phyloP scores from a whole-genome alignment of 2,888 invertebrate species.

The Tetranychus truncatus region DNA sequence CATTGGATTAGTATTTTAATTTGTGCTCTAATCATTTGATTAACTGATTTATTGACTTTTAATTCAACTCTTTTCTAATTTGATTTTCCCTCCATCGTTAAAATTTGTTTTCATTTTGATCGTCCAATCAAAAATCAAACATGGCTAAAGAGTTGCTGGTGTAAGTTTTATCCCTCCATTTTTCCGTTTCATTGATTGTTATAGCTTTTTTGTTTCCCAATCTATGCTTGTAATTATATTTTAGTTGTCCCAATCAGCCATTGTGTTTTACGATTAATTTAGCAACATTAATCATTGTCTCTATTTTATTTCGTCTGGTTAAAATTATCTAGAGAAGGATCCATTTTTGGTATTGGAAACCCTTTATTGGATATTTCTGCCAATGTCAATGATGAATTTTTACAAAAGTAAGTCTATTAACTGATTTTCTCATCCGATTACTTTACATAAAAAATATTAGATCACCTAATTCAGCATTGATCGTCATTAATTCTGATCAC shows the following conservation, averaged over 20 bases:
- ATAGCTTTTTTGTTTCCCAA: background rate
- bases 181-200: background rate
- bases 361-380: slow-evolving; percentile 87
- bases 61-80: too few species aligned
- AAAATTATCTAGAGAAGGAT: slow-evolving; percentile 12
- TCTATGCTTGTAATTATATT: background rate
- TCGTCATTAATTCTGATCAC: too few species aligned
- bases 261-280: too few species aligned
- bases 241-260: too few species aligned
- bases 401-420: slow-evolving; percentile 50
- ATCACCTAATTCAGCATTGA: too few species aligned
- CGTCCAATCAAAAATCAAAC: background rate
- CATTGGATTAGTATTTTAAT: too few species aligned
- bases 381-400: slow-evolving; percentile 51
- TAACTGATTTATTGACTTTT: too few species aligned
- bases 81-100: too few species aligned
- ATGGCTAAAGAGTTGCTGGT: slow-evolving; percentile 3
- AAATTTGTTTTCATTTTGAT: background rate
- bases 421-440: background rate
- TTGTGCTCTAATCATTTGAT: too few species aligned
- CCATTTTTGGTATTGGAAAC: slow-evolving; percentile 79
- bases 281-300: background rate
- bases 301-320: background rate
- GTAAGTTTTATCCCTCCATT: background rate
- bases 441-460: too few species aligned